Conservation (phyloP, 2,797 vertebrate genomes). For the Pipistrellus pipistrellus region DNA sequence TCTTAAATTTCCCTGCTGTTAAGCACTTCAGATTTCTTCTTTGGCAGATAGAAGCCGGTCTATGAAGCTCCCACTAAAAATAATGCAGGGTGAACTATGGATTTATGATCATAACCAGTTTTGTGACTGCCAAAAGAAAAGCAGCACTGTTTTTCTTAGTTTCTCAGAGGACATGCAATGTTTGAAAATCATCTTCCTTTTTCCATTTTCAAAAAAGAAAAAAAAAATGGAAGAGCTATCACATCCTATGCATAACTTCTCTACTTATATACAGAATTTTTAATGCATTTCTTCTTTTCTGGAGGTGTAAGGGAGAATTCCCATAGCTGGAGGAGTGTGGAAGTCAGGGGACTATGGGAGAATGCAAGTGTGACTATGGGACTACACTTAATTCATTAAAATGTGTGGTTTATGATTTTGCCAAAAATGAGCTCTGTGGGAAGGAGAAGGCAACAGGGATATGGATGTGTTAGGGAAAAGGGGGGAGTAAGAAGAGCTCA, state of each 20-base stretch:
- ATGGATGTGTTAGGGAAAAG: conserved; percentile 1
- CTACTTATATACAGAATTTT: conserved; percentile 76
- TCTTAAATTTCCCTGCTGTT: neutral
- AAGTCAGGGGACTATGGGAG: conserved; percentile 41
- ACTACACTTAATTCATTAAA: conserved; percentile 78
- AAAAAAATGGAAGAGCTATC: conserved; percentile 63
- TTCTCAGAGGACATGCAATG: conserved; percentile 66
- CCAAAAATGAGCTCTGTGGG: conserved; percentile 70
- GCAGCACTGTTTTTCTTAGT: conserved; percentile 56
- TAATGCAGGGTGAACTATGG: neutral
- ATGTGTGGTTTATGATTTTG: conserved; percentile 61
- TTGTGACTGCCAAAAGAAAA: conserved; percentile 68
- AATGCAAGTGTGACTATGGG: conserved; percentile 70
- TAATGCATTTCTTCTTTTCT: conserved; percentile 53
- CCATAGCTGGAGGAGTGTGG: conserved; percentile 55
- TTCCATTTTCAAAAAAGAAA: conserved; percentile 66
- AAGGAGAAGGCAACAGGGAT: conserved; percentile 73
- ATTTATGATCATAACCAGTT: conserved; percentile 60
- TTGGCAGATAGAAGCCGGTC: neutral
- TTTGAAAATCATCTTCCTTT: conserved; percentile 69
- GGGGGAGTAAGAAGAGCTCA: conserved; percentile 33
- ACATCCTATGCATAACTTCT: conserved; percentile 73
- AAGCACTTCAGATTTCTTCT: neutral
- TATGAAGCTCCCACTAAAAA: conserved; percentile 13
- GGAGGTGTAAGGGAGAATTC: conserved; percentile 79